Evolutionary conservation across 2,113 vertebrate genomes (phyloP).

Genomic region (Dunckerocampus dactyliophorus): DNA sequence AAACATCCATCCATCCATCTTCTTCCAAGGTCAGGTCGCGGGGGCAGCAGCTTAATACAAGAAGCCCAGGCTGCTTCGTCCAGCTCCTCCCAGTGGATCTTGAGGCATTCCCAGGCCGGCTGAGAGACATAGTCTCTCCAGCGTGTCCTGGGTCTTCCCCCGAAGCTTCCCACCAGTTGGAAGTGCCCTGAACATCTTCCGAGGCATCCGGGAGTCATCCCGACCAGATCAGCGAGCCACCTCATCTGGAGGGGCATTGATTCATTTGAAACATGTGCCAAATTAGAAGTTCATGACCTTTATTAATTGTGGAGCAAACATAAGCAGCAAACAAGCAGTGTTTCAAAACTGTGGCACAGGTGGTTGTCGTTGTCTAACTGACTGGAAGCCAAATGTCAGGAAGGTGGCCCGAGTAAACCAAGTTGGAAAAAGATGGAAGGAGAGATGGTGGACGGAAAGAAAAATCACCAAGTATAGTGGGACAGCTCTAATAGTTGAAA

Average conservation of each 20-base stretch:
- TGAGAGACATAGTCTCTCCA: no score
- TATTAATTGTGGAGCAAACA: not conserved
- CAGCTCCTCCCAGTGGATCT: no score
- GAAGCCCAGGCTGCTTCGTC: no score
- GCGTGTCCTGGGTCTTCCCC: no score
- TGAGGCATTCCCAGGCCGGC: no score
- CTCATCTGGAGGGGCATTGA: no score
- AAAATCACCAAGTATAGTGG: not conserved
- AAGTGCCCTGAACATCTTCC: no score
- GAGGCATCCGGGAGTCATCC: no score
- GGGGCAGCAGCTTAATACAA: no score
- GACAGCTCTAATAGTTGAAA: not conserved
- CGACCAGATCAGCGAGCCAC: no score
- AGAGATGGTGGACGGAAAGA: not conserved
- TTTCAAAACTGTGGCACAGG: not conserved
- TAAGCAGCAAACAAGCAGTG: not conserved
- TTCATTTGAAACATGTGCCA: not conserved
- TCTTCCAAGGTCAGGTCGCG: no score
- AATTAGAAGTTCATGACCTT: not conserved
- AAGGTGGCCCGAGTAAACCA: slow-evolving; percentile 2
- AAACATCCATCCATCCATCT: not conserved
- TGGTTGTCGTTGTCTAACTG: not conserved
- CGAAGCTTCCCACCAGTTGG: no score
- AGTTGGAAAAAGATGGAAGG: not conserved
- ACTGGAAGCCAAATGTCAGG: slow-evolving; percentile 2